Conservation (phyloP, 2,797 vertebrate species). For the Loris lydekkerianus region DNA sequence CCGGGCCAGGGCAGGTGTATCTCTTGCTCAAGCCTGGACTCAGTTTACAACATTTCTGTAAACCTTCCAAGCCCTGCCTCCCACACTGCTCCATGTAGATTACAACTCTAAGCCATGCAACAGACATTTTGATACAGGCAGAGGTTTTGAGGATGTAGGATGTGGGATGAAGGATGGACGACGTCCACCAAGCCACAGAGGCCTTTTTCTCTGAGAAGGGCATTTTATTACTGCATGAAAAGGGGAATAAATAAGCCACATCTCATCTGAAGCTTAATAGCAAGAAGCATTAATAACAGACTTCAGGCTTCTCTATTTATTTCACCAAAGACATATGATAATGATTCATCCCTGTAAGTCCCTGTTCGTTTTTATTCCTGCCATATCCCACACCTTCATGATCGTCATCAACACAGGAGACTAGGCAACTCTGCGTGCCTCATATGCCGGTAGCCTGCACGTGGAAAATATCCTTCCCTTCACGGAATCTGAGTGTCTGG, state of each 20-base stretch:
- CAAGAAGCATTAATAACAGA: background rate
- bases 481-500: background rate
- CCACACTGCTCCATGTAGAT: fast-evolving
- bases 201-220: background rate
- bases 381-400: background rate
- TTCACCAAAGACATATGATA: background rate
- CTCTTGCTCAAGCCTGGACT: too few relatives aligned
- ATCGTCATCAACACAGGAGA: background rate
- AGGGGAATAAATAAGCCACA: background rate
- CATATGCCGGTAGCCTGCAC: background rate
- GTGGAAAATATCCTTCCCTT: background rate
- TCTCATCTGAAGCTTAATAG: background rate
- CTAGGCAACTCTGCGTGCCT: fast-evolving
- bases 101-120: background rate
- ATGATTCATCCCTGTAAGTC: background rate
- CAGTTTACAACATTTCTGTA: background rate
- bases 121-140: too few relatives aligned
- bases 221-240: background rate
- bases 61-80: background rate
- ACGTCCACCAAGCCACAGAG: background rate
- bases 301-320: background rate
- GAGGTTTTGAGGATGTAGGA: background rate
- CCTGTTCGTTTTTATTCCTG: background rate
- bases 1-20: fast-evolving
- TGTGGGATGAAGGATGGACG: background rate